Evolutionary conservation across 2,888 invertebrate genomes (phyloP), one percentile per base, ranked within the genome.

Genomic region (Pharmacophagus antenor): DNA sequence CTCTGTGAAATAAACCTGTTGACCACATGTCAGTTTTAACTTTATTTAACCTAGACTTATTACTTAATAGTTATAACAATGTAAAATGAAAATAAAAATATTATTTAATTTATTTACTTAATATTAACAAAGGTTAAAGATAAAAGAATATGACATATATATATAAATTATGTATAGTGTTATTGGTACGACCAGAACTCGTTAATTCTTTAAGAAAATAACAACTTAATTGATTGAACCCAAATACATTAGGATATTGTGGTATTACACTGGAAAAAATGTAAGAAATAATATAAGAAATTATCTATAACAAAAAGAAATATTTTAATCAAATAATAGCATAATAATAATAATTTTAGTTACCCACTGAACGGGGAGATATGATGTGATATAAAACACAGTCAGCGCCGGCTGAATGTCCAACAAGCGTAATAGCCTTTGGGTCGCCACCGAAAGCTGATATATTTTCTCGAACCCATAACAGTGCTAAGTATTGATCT

Each of bases 401-500:
- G 31, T 94, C 92, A 2, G 95, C 95, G 10, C 95, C 95, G 37
- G 95, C 94, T 23, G 95, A 95, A 80, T 97, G 95, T 0, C 98
- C 98, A 70, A 96, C 91, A 0, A 97, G 78, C 0, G 97, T 97
- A n/a, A 97, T 92, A 64, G 93, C 92, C 47, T 93, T 91, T 0
- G 94, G 93, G 81, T 97, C 95, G 4, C 97, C 97, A 22, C 96
- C 95, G 77, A 98, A 97, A 49, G 92, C 91, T 47, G 89, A 89
- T 55, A 97, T 95, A 77, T 97, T 95, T 69, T 95, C 93, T 63
- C 93, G 92, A 2, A 95, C 90, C 96, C 96, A 95, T 48, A 94
- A 73, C 59, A 98, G 83, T 0, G 95, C 96, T 79, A 96, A 84
- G 70, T 95, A 94, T 75, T 98, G 97, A 81, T 98, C 98, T 68